These are phyloP conservation scores for Felis chaus DNA, from an alignment of 2,113 vertebrate species.

Conservation along the genomic window DNA sequence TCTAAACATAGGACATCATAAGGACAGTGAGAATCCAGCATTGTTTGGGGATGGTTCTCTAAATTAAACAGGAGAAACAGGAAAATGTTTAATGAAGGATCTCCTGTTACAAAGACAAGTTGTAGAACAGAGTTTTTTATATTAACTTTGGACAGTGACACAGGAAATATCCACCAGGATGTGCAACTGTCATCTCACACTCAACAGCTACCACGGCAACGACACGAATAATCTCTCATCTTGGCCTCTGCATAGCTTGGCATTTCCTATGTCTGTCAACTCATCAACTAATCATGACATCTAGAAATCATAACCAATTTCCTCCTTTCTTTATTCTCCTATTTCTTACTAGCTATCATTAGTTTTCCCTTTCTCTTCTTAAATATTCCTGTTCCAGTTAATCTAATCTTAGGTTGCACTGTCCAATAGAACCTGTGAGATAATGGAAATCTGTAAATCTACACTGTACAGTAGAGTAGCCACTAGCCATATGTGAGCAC, in stretches of 20 bases:
- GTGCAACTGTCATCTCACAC: not conserved
- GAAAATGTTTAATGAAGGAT: not conserved
- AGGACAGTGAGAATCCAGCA: not conserved
- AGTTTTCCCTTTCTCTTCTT: not conserved
- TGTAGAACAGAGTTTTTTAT: not conserved
- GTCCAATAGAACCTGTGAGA: not conserved
- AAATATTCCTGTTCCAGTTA: not conserved
- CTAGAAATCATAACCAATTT: not conserved
- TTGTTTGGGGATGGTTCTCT: not conserved
- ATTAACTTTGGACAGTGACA: not conserved
- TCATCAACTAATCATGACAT: not conserved
- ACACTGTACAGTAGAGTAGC: not conserved
- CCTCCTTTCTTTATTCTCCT: not conserved
- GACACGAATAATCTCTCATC: not conserved
- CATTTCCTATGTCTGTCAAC: not conserved
- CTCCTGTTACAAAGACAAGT: not conserved
- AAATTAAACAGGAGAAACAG: not conserved
- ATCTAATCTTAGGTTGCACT: not conserved
- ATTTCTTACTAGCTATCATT: not conserved
- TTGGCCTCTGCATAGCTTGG: not conserved
- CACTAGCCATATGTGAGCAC: not conserved
- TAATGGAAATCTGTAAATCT: not conserved
- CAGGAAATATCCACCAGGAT: not conserved
- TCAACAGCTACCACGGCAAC: not conserved
- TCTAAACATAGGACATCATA: not conserved